Evolutionary conservation across 2,797 vertebrate genomes (phyloP), one percentile per base, ranked within the genome.

Genomic region (Perdix hodgsoniae): DNA sequence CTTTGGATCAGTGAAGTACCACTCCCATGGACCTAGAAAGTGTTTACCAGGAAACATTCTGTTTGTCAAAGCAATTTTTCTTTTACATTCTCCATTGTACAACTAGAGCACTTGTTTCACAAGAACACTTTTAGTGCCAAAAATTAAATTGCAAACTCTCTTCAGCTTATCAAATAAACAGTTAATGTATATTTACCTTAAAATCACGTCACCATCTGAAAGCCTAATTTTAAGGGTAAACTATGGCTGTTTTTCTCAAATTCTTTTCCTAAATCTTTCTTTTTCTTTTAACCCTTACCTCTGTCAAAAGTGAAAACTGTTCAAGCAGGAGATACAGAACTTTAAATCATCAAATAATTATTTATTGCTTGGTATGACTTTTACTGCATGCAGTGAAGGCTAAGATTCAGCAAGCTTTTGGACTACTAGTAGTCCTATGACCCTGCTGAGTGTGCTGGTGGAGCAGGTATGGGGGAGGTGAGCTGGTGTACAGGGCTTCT

Each of bases 1-100:
- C 40, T 39, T 72, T 40, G 52, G 26, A 17, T 80, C 74, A 82
- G 33, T 37, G 77, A 73, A 64, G 13, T 47, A 83, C 80, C 74
- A 29, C 83, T 82, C 90, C 80, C 35, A 74, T 21, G 44, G 40
- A 59, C 37, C 16, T 56, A 49, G n/a, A 61, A 22, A 61, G 37
- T 84, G 31, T 93, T 96, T 94, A 52, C 74, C 91, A 91, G 94
- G 94, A 96, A 95, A 84, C 27, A 17, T 83, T 66, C 8, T 44
- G 2, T 86, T 93, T 92, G 81, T 35, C 72, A 69, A 81, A 82
- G 44, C 47, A 47, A 76, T 90, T 92, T 82, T 86, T 90, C 74
- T 88, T 54, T 63, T 66, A 14, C 70, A 92, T 76, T 86, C 63
- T 40, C 18, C 40, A 14, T 44, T 81, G 56, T 66, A 60, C 21